Percentiles rank a stretch among this genome's conserved stretches.
These are phyloP conservation scores for Chamaetylas fuelleborni DNA, from an alignment of 2,113 vertebrate genomes.

Conservation along the genomic window DNA sequence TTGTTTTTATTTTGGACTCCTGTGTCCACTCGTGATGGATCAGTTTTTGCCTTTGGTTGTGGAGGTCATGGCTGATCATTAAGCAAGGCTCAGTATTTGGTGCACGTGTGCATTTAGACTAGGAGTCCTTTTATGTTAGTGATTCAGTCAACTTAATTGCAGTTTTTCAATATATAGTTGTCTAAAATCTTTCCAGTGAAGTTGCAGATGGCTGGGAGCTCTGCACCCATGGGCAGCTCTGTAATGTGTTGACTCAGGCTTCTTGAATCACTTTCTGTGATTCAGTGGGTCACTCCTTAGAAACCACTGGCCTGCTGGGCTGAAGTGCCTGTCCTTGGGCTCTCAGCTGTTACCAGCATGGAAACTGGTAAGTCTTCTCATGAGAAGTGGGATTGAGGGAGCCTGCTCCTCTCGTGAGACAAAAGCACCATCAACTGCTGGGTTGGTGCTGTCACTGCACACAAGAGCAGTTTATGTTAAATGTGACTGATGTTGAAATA, in stretches of 20 bases:
- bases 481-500: constrained; percentile 24
- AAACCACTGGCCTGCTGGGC: neutral
- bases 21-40: fast-evolving
- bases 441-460: neutral
- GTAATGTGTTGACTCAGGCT: neutral
- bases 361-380: neutral
- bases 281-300: neutral
- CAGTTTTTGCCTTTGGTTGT: neutral
- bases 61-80: neutral
- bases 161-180: neutral
- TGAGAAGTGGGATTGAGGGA: neutral
- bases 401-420: neutral
- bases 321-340: neutral
- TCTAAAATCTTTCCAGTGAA: neutral
- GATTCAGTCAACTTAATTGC: neutral
- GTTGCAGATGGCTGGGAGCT: neutral
- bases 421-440: fast-evolving
- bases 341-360: neutral
- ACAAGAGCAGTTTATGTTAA: neutral
- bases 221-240: neutral
- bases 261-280: neutral
- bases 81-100: neutral
- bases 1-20: neutral
- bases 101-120: neutral
- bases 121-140: neutral